These are phyloP conservation scores for Crocodylus rhombifer DNA, from an alignment of 2,797 vertebrate species.

Conservation along the genomic window DNA sequence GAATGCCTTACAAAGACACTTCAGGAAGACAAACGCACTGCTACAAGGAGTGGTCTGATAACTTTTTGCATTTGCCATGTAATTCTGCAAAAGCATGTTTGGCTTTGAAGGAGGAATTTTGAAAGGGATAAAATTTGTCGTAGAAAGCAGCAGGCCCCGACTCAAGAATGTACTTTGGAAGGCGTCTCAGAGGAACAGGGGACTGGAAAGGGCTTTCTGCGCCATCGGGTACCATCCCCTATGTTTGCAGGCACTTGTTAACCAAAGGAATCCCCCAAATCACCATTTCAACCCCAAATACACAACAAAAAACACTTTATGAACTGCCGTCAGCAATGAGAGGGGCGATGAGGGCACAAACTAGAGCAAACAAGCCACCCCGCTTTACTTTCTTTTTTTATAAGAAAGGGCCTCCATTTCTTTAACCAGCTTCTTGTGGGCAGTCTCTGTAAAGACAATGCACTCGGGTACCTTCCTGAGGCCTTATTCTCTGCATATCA, in stretches of 20 bases:
- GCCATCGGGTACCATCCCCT: too few species aligned
- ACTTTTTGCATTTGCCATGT: slow-evolving; percentile 49
- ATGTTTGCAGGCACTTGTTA: too few species aligned
- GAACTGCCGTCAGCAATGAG: too few species aligned
- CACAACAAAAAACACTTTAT: too few species aligned
- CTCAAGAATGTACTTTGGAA: slow-evolving; percentile 42
- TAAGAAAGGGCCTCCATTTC: too few species aligned
- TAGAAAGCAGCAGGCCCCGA: slow-evolving; percentile 45
- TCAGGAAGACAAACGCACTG: slow-evolving; percentile 35
- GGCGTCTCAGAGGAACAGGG: neutral
- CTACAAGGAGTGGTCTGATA: neutral
- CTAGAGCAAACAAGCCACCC: too few species aligned
- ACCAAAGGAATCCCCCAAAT: too few species aligned
- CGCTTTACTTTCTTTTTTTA: too few species aligned
- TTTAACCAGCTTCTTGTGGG: neutral
- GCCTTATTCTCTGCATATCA: neutral
- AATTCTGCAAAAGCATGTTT: slow-evolving; percentile 59
- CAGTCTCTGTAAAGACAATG: neutral
- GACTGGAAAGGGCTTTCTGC: too few species aligned
- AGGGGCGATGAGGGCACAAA: too few species aligned
- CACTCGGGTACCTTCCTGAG: neutral
- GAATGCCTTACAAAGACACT: slow-evolving; percentile 51
- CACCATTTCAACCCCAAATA: too few species aligned
- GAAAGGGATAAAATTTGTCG: slow-evolving; percentile 10
- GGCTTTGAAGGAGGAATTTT: slow-evolving; percentile 25